Evolutionary conservation across 2,797 vertebrate genomes (phyloP).

Genomic region (Podargus strigoides): DNA sequence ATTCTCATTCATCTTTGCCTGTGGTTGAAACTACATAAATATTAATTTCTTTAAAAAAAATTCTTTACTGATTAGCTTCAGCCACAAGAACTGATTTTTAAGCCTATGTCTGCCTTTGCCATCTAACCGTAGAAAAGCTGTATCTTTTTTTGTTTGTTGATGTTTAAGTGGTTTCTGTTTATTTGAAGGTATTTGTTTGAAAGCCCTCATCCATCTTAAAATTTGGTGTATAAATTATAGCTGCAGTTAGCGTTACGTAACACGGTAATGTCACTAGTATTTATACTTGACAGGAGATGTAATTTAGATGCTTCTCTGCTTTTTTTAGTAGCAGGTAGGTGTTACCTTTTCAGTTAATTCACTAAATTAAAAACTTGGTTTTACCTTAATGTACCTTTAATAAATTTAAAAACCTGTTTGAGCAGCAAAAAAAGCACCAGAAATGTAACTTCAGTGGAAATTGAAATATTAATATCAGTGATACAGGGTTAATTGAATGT

Average conservation of each 20-base stretch:
- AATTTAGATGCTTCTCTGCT: conserved; percentile 37
- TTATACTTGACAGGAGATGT: conserved; percentile 49
- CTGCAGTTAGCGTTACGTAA: conserved; percentile 45
- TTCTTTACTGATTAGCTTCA: too few relatives aligned
- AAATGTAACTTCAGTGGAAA: conserved; percentile 33
- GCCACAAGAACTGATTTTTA: too few relatives aligned
- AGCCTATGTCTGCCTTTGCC: not conserved
- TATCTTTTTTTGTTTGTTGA: not conserved
- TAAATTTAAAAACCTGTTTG: conserved; percentile 24
- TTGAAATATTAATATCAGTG: conserved; percentile 42
- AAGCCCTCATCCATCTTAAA: conserved; percentile 3
- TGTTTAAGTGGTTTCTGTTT: conserved; percentile 12
- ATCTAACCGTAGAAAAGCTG: not conserved
- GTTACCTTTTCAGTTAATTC: conserved; percentile 53
- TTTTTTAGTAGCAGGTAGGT: conserved; percentile 19
- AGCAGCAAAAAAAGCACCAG: not conserved
- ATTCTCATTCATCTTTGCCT: not conserved
- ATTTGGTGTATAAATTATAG: conserved; percentile 9
- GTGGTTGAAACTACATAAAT: conserved; percentile 18
- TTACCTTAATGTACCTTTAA: conserved; percentile 9
- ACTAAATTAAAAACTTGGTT: not conserved
- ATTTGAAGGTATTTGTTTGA: conserved; percentile 27
- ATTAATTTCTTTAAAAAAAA: conserved; percentile 18
- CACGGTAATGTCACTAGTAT: conserved; percentile 13
- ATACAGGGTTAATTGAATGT: conserved; percentile 64